Conservation (phyloP, 1,140 invertebrate genomes). For the Drosophila mauritiana region DNA sequence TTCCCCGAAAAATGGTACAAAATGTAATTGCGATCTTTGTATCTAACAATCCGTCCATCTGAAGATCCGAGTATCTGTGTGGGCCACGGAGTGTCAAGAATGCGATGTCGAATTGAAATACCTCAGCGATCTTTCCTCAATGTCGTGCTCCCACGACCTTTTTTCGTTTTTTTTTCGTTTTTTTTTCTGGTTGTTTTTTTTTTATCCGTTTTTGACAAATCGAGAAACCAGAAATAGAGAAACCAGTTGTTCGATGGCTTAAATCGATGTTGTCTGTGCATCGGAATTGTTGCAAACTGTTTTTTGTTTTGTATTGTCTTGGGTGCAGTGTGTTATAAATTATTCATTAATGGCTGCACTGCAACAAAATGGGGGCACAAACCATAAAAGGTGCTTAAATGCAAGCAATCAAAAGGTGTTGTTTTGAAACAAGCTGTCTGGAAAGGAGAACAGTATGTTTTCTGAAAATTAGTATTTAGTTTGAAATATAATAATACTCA, state of each 20-base stretch:
- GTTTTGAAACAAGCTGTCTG: too few relatives aligned
- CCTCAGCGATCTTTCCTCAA: conserved; percentile 45
- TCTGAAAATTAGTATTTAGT: too few relatives aligned
- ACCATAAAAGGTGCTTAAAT: not conserved
- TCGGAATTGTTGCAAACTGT: conserved; percentile 19
- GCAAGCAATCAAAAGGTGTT: too few relatives aligned
- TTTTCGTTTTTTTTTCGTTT: conserved; percentile 25
- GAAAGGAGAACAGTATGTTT: too few relatives aligned
- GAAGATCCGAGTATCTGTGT: conserved; percentile 1
- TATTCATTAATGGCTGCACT: conserved; percentile 18
- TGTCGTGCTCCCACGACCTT: conserved; percentile 73
- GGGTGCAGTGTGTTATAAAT: conserved; percentile 32
- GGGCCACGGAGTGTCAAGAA: conserved; percentile 34
- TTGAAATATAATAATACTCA: too few relatives aligned
- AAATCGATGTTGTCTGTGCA: conserved; percentile 38
- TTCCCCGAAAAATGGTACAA: not conserved
- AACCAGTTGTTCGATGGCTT: conserved; percentile 19
- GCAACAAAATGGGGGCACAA: not conserved
- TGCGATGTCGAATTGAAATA: conserved; percentile 20
- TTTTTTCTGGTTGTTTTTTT: conserved; percentile 35
- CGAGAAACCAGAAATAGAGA: conserved; percentile 26
- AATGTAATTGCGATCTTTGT: conserved; percentile 21
- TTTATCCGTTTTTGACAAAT: conserved; percentile 6
- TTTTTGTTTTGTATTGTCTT: conserved; percentile 5
- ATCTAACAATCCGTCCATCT: not conserved